Base-by-base conservation (phyloP, 1,140 invertebrate genomes). In the Elymnias hypermnestra region DNA sequence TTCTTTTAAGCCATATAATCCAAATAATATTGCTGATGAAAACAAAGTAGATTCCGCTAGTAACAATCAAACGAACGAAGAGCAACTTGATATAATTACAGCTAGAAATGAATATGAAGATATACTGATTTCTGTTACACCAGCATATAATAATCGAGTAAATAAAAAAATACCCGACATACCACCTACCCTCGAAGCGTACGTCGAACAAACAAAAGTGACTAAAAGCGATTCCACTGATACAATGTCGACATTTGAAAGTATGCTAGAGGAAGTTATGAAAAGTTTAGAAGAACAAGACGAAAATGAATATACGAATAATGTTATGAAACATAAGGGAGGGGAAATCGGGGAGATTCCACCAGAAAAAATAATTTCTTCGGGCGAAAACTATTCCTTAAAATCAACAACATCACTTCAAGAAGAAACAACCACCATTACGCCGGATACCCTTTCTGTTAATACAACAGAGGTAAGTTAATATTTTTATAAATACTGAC, bases 1-100 rank as follows among this genome's bases (percentile, higher is more conserved):
- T 45, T 88, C 88, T 2, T 90, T 90, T 51, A 89, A 89, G 56
- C 88, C 88, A 3, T 88, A 81, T 51, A 87, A 87, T 48, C 81
- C 86, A 2, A 89, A 89, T 61, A 72, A 85, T 13, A 78, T 87
- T 22, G 48, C 72, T 14, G 63, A 81, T 35, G 76, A 82, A n/a
- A 61, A 62, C 8, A 86, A 86, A 66, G 21, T 50, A 10, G 55
- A 61, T 33, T 33, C 14, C 28, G 51, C 51, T 6, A 62, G 52
- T 31, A 71, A 75, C 43, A 43, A 43, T 13, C 66, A 70, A 26
- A 38, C 60, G 9, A 71, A 71, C 8, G 64, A 60, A 25, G 71
- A 71, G 1, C 67, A 79, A 48, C 42, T 74, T 12, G 86, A 87
- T 50, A 87, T 87, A 36, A 86, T 87, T 42, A 87, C 84, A 14